Base-by-base conservation (phyloP, 2,888 invertebrate genomes). In the Drosophila cognata region DNA sequence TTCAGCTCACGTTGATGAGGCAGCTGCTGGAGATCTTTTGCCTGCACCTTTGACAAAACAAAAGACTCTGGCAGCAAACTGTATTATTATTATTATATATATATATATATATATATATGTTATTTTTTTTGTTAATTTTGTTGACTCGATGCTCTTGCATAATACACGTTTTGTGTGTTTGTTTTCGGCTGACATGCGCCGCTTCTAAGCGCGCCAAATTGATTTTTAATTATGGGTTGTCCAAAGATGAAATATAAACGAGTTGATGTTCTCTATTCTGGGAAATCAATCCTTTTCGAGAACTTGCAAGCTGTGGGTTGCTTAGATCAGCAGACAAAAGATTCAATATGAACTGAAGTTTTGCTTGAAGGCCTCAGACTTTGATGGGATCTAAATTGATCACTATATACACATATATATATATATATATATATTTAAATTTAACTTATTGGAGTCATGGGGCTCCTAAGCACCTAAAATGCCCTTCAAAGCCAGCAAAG, bases 51-150 rank as follows among this genome's bases (percentile, higher is more conserved):
- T 87, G 82, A 82, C 88, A 76, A 84, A 81, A 82, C 86, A 82
- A 87, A 87, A 87, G 87, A 88, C 88, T 86, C 55, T 78, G 73
- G 78, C 85, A 83, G 78, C 85, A 71, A 88, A 87, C 88, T 78
- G 74, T 71, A 66, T 74, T 69, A 74, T 79, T 74, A 76, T 66
- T 77, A 73, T 77, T 72, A 64, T 61, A 13, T 62, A 29, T 35
- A 29, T 55, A 48, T n/a, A n/a, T n/a, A 10, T n/a, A n/a, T 41
- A 3, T 5, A 2, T 21, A 21, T 46, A 2, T 51, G 31, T 25
- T 68, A 2, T 43, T 31, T 60, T 68, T 56, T 60, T 4, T 31
- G 31, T 10, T 31, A 41, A 69, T 53, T 67, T 66, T 51, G 59
- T 38, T 35, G 60, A 13, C 66, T 68, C 41, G 71, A 53, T 56